These are phyloP conservation scores for Nymphicus hollandicus DNA, from an alignment of 2,113 vertebrate genomes.

Conservation along the genomic window DNA sequence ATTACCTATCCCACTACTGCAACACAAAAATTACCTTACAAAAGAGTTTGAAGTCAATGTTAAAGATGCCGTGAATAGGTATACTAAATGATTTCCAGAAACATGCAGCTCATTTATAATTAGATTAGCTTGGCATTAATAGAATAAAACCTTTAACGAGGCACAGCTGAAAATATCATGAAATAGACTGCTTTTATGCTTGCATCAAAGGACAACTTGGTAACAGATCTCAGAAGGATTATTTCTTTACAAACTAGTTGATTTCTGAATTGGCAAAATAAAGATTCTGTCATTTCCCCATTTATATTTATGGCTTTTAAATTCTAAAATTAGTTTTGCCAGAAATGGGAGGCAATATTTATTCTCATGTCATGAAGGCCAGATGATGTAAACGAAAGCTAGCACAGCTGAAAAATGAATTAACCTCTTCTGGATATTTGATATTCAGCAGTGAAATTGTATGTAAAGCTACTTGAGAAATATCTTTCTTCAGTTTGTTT, in stretches of 20 bases:
- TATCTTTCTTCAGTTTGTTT: not conserved
- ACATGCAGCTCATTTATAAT: not conserved
- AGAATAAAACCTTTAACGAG: not conserved
- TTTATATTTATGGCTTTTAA: not conserved
- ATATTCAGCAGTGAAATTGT: not conserved
- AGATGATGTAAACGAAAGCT: not conserved
- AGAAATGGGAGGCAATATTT: not conserved
- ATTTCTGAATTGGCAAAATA: not conserved
- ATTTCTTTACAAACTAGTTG: not conserved
- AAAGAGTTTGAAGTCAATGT: not conserved
- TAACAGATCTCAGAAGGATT: not conserved
- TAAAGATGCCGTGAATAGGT: not conserved
- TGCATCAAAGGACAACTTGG: not conserved
- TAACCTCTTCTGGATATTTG: not conserved
- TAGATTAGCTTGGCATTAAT: slow-evolving; percentile 31
- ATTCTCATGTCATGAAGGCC: not conserved
- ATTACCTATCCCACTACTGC: slow-evolving; percentile 15
- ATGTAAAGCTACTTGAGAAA: not conserved
- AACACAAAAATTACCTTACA: slow-evolving; percentile 21
- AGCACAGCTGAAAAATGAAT: not conserved
- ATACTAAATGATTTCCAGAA: not conserved
- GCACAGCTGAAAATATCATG: not conserved
- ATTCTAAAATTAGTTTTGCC: not conserved
- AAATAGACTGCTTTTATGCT: not conserved
- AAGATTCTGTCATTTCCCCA: not conserved